Evolutionary conservation across 2,797 vertebrate genomes (phyloP), one percentile per base, ranked within the genome.

Genomic region (Malurus splendens): DNA sequence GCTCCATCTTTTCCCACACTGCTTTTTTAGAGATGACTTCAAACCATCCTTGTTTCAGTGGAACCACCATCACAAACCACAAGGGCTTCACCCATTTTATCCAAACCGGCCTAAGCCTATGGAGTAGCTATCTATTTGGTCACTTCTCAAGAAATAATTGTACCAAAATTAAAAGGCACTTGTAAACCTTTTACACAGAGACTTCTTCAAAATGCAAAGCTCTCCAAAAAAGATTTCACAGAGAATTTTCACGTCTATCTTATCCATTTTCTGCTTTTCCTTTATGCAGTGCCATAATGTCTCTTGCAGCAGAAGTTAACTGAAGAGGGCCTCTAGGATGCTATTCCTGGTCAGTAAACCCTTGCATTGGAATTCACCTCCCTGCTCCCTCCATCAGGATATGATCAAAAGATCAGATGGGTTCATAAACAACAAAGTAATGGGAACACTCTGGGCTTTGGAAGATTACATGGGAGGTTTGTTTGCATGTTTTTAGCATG

Each of bases 401-500:
- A 61, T 1, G 3, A 81, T 79, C 87, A 78, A 81, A 91, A 89
- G 76, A 91, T 93, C 75, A 87, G 48, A 81, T 62, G 73, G 33
- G 55, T 56, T 89, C 87, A 76, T 19, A 30, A 89, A 70, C 42
- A 93, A 44, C 62, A 83, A 59, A 93, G n/a, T 28, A 85, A 73
- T 18, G 12, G 68, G 84, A 89, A 65, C 0, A 12, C 48, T 81
- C 70, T 55, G 44, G 62, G 44, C 62, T 48, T 87, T 83, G 77
- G 70, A 81, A 94, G 70, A 90, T 91, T 79, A 73, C 45, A 71
- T 7, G 3, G 57, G 81, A 93, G 71, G 67, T 73, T 86, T 90
- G 90, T 92, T 90, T 92, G 77, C 83, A 82, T 89, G 87, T 82
- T 95, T 94, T 82, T 39, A 87, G 90, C 39, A 0, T 92, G 90